A percentile compares a stretch with the other conserved stretches of the same genome.
These are phyloP conservation scores for Euspilapteryx auroguttella DNA, from an alignment of 2,888 invertebrate species.

Conservation along the genomic window DNA sequence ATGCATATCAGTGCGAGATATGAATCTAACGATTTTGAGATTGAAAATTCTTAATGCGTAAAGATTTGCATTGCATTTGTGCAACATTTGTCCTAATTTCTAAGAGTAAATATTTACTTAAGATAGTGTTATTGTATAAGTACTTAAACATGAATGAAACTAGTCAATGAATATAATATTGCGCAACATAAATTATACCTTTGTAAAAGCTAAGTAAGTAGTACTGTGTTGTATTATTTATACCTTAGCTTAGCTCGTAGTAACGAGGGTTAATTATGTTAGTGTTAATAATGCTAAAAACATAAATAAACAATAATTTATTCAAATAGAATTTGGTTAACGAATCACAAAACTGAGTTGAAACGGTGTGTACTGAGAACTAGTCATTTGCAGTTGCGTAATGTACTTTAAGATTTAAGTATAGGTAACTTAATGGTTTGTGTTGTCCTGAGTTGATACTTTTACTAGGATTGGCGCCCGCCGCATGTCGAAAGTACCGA, in stretches of 20 bases:
- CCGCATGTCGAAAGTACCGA: constrained; percentile 4
- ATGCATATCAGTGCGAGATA: constrained; percentile 4
- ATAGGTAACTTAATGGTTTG: constrained; percentile 18
- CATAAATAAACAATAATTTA: too few relatives aligned
- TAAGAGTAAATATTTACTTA: constrained; percentile 53
- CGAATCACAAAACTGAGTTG: too few relatives aligned
- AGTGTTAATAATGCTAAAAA: too few relatives aligned
- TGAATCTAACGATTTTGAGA: too few relatives aligned
- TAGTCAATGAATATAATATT: constrained; percentile 58
- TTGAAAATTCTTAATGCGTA: too few relatives aligned
- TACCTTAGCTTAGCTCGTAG: constrained; percentile 43
- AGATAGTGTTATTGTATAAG: constrained; percentile 56
- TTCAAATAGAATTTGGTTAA: too few relatives aligned
- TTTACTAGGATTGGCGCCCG: constrained; percentile 2
- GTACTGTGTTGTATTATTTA: constrained; percentile 56
- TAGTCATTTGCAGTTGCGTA: too few relatives aligned
- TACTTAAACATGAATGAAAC: constrained; percentile 60
- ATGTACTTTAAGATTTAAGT: constrained; percentile 3
- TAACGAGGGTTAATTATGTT: constrained; percentile 52
- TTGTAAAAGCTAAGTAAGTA: constrained; percentile 39
- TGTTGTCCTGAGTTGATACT: constrained; percentile 19
- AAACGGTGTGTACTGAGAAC: too few relatives aligned
- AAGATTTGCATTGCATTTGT: too few relatives aligned
- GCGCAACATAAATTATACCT: constrained; percentile 46
- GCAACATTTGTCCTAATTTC: constrained; percentile 27